Evolutionary conservation across 1,140 invertebrate species (phyloP).

Genomic region (Lepidostoma basale): DNA sequence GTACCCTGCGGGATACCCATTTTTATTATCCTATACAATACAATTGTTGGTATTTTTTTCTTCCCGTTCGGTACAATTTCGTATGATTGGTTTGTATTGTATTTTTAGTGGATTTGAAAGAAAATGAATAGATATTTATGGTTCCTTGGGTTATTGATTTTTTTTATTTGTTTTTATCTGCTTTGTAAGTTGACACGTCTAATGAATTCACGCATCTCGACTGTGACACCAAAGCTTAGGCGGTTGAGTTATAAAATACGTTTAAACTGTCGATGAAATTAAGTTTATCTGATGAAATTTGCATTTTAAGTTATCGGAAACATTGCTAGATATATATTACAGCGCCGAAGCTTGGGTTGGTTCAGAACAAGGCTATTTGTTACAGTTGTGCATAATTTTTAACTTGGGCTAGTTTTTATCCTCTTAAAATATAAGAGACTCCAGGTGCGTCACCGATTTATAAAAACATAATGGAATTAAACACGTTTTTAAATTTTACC

Average conservation of each 20-base stretch:
- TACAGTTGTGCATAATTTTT: too few species aligned
- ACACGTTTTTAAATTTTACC: too few species aligned
- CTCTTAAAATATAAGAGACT: too few species aligned
- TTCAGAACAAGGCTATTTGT: too few species aligned
- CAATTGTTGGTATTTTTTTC: conserved; percentile 18
- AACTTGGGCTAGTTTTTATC: too few species aligned
- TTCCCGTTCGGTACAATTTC: conserved; percentile 9
- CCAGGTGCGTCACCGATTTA: too few species aligned
- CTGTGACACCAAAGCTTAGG: background rate
- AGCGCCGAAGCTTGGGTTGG: too few species aligned
- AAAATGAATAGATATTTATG: conserved; percentile 27
- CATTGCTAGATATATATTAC: too few species aligned
- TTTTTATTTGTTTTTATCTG: background rate
- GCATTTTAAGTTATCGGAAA: background rate
- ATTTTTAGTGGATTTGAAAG: conserved; percentile 31
- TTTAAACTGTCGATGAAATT: background rate
- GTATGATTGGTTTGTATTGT: conserved; percentile 37
- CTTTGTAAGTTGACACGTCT: background rate
- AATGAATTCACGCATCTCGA: background rate
- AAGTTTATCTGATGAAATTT: conserved; percentile 12
- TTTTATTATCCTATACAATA: conserved; percentile 19
- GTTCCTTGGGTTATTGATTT: conserved; percentile 7
- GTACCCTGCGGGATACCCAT: conserved; percentile 4
- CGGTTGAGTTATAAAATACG: background rate
- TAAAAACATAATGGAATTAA: too few species aligned